Percentiles rank a stretch among this genome's conserved stretches.
Evolutionary conservation across 2,888 invertebrate species (phyloP).

Genomic region (Aspidiotus rigidus): DNA sequence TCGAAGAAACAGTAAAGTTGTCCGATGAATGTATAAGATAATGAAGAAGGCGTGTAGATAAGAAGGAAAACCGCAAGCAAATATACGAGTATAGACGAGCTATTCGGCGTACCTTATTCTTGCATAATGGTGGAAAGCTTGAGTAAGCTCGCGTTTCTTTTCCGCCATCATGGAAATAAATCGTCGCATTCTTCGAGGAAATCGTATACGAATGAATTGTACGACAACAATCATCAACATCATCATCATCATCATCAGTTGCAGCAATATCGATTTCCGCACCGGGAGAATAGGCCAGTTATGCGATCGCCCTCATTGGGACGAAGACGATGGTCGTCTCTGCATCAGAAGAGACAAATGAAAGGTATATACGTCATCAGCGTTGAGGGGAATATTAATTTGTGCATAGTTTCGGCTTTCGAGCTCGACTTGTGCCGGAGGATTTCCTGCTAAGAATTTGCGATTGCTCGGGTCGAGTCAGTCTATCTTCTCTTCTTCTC

Average conservation of each 20-base stretch:
- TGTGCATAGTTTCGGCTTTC: too few relatives aligned
- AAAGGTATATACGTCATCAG: conserved; percentile 15
- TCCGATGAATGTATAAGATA: too few relatives aligned
- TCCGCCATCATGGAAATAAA: conserved; percentile 17
- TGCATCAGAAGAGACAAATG: conserved; percentile 13
- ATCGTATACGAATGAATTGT: conserved; percentile 12
- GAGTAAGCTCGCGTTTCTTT: conserved; percentile 28
- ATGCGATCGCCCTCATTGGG: conserved; percentile 25
- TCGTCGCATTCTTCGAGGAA: conserved; percentile 17
- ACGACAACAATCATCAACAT: conserved; percentile 13
- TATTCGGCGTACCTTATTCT: background rate
- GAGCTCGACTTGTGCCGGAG: too few relatives aligned
- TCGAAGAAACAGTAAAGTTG: too few relatives aligned
- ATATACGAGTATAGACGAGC: too few relatives aligned
- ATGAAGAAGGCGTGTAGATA: too few relatives aligned
- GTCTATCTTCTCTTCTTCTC: too few relatives aligned
- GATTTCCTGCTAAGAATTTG: too few relatives aligned
- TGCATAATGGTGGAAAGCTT: conserved; percentile 29
- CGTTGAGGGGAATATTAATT: too few relatives aligned
- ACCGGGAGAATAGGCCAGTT: conserved; percentile 27
- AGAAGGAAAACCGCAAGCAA: too few relatives aligned
- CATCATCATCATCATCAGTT: conserved; percentile 4
- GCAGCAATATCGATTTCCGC: conserved; percentile 7
- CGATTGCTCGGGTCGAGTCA: too few relatives aligned
- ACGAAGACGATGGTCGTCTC: conserved; percentile 26